Evolutionary conservation across 1,140 invertebrate genomes (phyloP), one percentile per base, ranked within the genome.

Genomic region (Philaenus spumarius): DNA sequence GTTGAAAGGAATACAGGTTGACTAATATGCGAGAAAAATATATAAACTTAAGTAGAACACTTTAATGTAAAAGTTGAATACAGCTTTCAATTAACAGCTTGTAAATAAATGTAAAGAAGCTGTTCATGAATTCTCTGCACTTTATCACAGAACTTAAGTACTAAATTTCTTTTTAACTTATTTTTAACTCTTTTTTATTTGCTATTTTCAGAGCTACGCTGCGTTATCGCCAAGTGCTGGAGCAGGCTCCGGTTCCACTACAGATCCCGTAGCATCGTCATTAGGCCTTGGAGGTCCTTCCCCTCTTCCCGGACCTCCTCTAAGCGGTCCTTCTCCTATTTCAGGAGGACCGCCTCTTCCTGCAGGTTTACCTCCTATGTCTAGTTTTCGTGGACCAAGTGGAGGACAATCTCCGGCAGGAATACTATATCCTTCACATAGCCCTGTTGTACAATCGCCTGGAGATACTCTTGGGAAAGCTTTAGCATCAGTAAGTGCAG

Each of bases 291-390:
- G 17, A n/a, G 52, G 17, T 54, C 26, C 26, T 30, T 26, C 30
- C 5, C 46, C 46, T 20, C 17, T 48, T 20, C 15, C 46, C 6
- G 23, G 22, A 17, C 46, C 46, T 48, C 22, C 14, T 56, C 23
- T 26, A 45, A 17, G 51, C 39, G 34, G 45, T 24, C 57, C 39
- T 58, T 54, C 47, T 50, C 39, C 15, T 9, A 22, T 26, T 30
- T 43, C 43, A 23, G 55, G 57, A 45, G 35, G 51, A 43, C 54
- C 40, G 11, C 55, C 52, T 52, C 61, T 59, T 17, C 46, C 42
- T 39, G 57, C 85, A 67, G 86, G 89, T 53, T 79, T 96, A 73
- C 93, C 93, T 57, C 93, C 93, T 35, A 95, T 97, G 92, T 95
- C 92, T 54, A 90, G 89, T 61, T 91, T 97, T 78, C 81, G 90